phyloP scores from a whole-genome alignment of 2,797 vertebrate genomes.

The Crotalus adamanteus region DNA sequence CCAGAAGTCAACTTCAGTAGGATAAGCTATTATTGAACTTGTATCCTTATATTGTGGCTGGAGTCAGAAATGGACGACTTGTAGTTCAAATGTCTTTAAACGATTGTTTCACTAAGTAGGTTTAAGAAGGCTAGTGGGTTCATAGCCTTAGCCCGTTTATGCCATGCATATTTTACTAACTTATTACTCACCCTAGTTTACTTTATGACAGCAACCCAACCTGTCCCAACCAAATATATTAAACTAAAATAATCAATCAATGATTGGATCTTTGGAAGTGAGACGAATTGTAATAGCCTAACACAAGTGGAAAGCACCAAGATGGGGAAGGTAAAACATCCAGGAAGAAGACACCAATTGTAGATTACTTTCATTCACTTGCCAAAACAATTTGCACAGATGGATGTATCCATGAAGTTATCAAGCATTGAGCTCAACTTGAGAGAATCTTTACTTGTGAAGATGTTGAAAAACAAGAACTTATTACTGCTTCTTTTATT shows the following conservation, averaged over 20 bases:
- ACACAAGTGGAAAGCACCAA: not conserved
- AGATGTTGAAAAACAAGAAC: not conserved
- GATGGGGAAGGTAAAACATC: not conserved
- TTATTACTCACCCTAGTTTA: not conserved
- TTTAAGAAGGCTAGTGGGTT: not conserved
- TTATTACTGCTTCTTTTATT: accelerated
- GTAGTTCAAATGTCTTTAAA: not conserved
- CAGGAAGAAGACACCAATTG: not conserved
- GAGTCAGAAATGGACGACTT: not conserved
- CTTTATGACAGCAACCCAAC: not conserved
- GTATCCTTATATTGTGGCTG: not conserved
- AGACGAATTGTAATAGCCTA: not conserved
- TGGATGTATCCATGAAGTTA: not conserved
- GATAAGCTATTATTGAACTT: not conserved
- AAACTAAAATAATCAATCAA: not conserved
- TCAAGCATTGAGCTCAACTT: not conserved
- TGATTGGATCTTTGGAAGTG: not conserved
- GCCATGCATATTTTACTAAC: not conserved
- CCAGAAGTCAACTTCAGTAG: not conserved
- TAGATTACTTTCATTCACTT: not conserved
- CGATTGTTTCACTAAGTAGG: not conserved
- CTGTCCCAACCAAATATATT: not conserved
- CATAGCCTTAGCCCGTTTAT: not conserved
- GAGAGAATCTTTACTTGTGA: not conserved
- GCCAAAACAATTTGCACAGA: not conserved